Evolutionary conservation across 2,888 invertebrate species (phyloP).

Genomic region (Trichogramma evanescens): DNA sequence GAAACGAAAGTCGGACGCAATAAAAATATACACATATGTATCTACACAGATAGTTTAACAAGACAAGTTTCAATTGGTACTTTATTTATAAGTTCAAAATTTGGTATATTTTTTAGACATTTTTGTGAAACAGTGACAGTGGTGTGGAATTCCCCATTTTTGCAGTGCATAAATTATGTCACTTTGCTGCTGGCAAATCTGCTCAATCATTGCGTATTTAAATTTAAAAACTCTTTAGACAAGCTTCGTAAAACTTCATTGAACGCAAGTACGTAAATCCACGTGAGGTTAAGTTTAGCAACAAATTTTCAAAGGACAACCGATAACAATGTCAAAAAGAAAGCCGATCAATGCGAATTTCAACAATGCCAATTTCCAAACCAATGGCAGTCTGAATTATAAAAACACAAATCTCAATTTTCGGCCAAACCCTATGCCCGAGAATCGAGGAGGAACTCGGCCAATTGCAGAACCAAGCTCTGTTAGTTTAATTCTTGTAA

Average conservation of each 20-base stretch:
- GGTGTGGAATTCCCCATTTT: too few relatives aligned
- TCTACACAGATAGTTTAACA: too few relatives aligned
- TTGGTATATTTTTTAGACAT: too few relatives aligned
- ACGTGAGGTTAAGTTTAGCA: conserved; percentile 7
- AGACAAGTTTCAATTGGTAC: too few relatives aligned
- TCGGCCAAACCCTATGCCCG: conserved; percentile 48
- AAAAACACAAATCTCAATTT: conserved; percentile 50
- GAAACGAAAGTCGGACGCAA: too few relatives aligned
- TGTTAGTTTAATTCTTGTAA: conserved; percentile 69
- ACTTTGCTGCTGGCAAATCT: not conserved
- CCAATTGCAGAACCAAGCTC: conserved; percentile 80
- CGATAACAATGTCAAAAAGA: conserved; percentile 17
- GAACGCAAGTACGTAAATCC: not conserved
- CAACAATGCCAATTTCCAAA: too few relatives aligned
- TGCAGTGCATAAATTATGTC: not conserved
- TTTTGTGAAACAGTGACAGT: too few relatives aligned
- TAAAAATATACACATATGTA: too few relatives aligned
- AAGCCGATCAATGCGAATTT: conserved; percentile 3
- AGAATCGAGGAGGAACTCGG: conserved; percentile 63
- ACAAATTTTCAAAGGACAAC: not conserved
- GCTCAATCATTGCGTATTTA: conserved; percentile 3
- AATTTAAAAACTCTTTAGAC: conserved; percentile 1
- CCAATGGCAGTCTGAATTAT: not conserved
- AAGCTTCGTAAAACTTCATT: too few relatives aligned
- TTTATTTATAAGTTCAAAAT: too few relatives aligned